Base-by-base conservation (phyloP, 2,113 vertebrate genomes). In the Corydoras maculifer region DNA sequence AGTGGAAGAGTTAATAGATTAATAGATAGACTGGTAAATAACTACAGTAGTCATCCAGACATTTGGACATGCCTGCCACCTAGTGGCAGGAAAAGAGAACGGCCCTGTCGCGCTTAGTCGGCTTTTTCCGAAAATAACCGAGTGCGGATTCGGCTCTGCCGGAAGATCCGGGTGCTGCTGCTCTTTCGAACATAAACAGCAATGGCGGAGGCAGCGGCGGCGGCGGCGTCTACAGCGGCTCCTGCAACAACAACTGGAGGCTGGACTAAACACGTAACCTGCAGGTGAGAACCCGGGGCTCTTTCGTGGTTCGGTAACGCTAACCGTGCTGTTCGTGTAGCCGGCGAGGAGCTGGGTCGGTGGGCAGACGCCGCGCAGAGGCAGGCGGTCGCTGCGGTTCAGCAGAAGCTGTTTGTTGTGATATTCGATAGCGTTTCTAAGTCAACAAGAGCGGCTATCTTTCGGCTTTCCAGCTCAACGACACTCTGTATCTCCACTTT, bases 181-280 rank as follows among this genome's bases (percentile, higher is more conserved):
- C 63, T 48, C 68, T 75, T 84, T 43, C 7, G 78, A 89, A 90
- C 87, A 91, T 91, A 90, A 91, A 91, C 90, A 91, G 88, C 87
- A 86, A 91, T 91, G 90, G 90, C 90, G 89, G 90, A 90, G 88
- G 90, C 90, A 87, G 89, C 88, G 82, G 90, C 83, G 86, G 89
- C 88, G 83, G 90, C 83, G 77, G 79, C 86, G 72, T 74, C 75
- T 78, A 84, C 86, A 71, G 81, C 86, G 80, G 86, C 84, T 80
- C 84, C 87, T 83, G 70, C 86, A 76, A 70, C 81, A 80, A 81
- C 78, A 67, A 77, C 84, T 66, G 90, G 87, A 85, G 87, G 88
- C 71, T 91, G 90, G 90, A 91, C 90, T 43, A 91, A 91, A 84
- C 83, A 91, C 88, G 90, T 91, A 80, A 87, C 89, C 78, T 91